Percentiles rank a stretch among this genome's conserved stretches.
These are phyloP conservation scores for Rutilus rutilus DNA, from an alignment of 2,113 vertebrate genomes.

Conservation along the genomic window DNA sequence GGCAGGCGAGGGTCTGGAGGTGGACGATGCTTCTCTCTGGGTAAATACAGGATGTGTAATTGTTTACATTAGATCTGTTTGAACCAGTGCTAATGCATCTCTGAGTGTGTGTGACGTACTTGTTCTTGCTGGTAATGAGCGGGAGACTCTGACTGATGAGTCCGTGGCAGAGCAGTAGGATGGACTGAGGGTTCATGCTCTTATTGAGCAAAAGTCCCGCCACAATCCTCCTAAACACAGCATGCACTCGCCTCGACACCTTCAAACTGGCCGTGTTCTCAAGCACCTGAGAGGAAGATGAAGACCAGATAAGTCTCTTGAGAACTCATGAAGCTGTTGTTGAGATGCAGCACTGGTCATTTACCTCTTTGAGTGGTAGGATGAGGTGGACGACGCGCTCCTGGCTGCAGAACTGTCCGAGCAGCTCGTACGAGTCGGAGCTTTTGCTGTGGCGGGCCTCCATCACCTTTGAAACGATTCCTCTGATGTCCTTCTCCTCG, in stretches of 20 bases:
- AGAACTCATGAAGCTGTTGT: neutral
- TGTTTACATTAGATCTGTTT: neutral
- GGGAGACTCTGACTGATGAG: constrained; percentile 94
- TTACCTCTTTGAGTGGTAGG: constrained; percentile 93
- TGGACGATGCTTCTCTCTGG: constrained; percentile 69
- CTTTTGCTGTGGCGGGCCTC: constrained; percentile 96
- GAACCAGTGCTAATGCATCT: neutral
- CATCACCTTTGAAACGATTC: constrained; percentile 95
- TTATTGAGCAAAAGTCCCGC: constrained; percentile 86
- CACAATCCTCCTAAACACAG: constrained; percentile 84
- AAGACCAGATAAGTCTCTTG: neutral
- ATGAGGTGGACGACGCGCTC: constrained; percentile 87
- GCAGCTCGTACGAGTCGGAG: constrained; percentile 91
- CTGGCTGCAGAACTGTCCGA: constrained; percentile 88
- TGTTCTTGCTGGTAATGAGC: constrained; percentile 88
- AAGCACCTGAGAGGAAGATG: constrained; percentile 77
- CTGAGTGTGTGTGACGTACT: constrained; percentile 72
- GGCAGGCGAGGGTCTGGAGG: constrained; percentile 86
- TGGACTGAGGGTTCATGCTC: constrained; percentile 81
- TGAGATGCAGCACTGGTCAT: constrained; percentile 35
- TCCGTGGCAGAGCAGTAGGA: constrained; percentile 90
- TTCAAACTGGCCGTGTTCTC: constrained; percentile 88
- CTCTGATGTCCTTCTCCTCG: constrained; percentile 95
- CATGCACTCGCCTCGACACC: constrained; percentile 85
- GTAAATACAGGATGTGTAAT: neutral